Evolutionary conservation across 37 sponge, comb jelly and placozoan genomes (phyloP).

Genomic region (Petrosia ficiformis): DNA sequence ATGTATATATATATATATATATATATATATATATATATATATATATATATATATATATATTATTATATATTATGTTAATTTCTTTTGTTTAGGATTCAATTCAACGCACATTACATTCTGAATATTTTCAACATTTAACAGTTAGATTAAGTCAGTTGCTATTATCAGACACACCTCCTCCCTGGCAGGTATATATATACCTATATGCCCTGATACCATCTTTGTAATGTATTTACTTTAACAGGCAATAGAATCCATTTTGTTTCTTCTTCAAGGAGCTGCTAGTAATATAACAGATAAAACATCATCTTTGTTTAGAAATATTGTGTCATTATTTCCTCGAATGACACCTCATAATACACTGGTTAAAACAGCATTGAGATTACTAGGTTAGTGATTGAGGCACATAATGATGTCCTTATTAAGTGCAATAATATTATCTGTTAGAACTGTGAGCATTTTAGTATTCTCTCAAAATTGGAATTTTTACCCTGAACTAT

Average conservation of each 20-base stretch:
- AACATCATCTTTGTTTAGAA: constrained; percentile 38
- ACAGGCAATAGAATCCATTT: constrained; percentile 53
- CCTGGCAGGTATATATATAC: constrained; percentile 48
- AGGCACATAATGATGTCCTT: too few relatives aligned
- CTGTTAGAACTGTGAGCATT: too few relatives aligned
- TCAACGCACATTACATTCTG: constrained; percentile 47
- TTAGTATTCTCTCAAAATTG: too few relatives aligned
- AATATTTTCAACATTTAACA: constrained; percentile 61
- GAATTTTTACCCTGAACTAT: too few relatives aligned
- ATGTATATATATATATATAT: not conserved
- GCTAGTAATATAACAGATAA: constrained; percentile 28
- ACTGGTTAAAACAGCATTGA: constrained; percentile 47
- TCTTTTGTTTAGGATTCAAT: constrained; percentile 25
- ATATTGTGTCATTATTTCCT: constrained; percentile 47
- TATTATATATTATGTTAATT: not conserved
- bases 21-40: not conserved
- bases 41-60: not conserved
- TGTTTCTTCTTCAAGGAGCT: constrained; percentile 63
- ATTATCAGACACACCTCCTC: constrained; percentile 7
- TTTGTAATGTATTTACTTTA: not conserved
- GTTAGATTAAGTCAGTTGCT: constrained; percentile 9
- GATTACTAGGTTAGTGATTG: constrained; percentile 47
- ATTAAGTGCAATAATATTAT: too few relatives aligned
- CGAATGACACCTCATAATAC: constrained; percentile 52
- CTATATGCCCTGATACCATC: not conserved